Conservation (phyloP, 2,113 vertebrate genomes). For the Mustelus asterias region DNA sequence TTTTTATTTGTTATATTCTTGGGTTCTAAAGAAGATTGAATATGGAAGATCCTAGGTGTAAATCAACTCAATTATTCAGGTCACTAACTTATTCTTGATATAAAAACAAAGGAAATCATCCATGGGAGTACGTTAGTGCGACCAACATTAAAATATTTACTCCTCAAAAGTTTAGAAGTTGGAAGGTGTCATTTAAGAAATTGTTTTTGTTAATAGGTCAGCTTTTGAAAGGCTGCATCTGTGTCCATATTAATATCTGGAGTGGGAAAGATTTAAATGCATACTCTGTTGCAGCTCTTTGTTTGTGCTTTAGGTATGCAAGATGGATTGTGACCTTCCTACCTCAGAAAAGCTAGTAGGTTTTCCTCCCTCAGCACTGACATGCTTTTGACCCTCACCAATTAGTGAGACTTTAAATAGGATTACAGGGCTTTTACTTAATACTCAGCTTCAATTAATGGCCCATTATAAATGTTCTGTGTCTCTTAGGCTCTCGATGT, state of each 20-base stretch:
- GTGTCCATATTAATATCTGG: neutral
- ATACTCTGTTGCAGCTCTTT: neutral
- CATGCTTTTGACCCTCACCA: neutral
- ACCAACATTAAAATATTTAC: neutral
- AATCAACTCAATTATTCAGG: neutral
- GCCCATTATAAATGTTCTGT: neutral
- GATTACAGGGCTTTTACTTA: neutral
- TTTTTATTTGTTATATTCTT: neutral
- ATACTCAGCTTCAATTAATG: neutral
- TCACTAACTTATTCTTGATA: neutral
- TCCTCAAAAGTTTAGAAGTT: neutral
- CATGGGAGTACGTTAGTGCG: neutral
- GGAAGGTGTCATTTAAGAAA: neutral
- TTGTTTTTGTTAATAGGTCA: neutral
- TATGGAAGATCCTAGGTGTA: neutral
- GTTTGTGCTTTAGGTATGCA: neutral
- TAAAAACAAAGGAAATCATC: neutral
- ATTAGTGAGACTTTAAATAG: neutral
- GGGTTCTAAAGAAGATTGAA: neutral
- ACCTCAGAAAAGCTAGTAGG: neutral
- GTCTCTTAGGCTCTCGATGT: neutral
- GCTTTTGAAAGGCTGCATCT: neutral
- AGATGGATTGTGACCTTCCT: neutral
- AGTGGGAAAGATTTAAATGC: neutral
- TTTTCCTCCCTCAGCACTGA: neutral